Percentiles rank a stretch among this genome's conserved stretches.
Evolutionary conservation across 2,888 invertebrate genomes (phyloP).

Genomic region (Pecten maximus): DNA sequence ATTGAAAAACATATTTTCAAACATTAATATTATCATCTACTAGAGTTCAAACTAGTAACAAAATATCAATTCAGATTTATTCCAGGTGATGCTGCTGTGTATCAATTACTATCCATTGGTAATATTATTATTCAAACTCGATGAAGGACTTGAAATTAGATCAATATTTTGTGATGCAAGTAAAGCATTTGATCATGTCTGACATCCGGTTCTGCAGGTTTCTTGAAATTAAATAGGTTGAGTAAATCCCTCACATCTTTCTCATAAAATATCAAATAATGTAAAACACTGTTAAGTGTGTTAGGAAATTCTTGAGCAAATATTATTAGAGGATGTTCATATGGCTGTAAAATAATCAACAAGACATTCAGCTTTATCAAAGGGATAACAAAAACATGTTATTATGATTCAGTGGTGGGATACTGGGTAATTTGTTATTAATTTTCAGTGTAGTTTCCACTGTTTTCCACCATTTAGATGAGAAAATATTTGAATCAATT

Average conservation of each 20-base stretch:
- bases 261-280: not conserved
- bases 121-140: no score
- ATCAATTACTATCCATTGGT: no score
- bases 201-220: not conserved
- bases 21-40: no score
- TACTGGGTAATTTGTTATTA: not conserved
- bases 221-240: not conserved
- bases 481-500: no score
- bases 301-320: not conserved
- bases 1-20: no score
- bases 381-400: not conserved
- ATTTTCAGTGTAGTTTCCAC: not conserved
- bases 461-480: slow-evolving; percentile 1
- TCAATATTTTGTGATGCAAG: not conserved
- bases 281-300: no score
- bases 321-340: not conserved
- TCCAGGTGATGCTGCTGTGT: no score
- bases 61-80: no score
- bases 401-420: not conserved
- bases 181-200: not conserved
- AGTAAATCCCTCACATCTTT: not conserved
- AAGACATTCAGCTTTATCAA: not conserved
- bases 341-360: not conserved
- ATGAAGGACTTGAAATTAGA: not conserved
- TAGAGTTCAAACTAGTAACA: not conserved